Percentiles rank a stretch among this genome's conserved stretches.
phyloP scores from a whole-genome alignment of 1,140 invertebrate genomes.

The Lepidurus couesii region DNA sequence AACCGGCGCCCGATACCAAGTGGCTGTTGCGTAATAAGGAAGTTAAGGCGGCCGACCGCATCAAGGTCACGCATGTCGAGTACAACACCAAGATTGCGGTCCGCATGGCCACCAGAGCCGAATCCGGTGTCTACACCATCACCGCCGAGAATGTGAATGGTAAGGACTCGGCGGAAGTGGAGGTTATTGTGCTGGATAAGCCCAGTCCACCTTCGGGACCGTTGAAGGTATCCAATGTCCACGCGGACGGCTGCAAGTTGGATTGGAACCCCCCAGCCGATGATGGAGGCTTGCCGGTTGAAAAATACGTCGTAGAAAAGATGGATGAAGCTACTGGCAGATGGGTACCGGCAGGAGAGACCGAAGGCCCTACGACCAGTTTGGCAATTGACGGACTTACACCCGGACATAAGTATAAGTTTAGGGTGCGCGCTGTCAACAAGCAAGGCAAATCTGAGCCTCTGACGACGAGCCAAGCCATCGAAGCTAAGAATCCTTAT shows the following conservation, averaged over 20 bases:
- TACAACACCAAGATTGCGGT: constrained; percentile 86
- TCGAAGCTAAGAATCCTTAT: constrained; percentile 97
- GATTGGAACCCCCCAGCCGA: constrained; percentile 85
- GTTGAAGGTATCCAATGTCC: constrained; percentile 75
- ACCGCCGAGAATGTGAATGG: constrained; percentile 90
- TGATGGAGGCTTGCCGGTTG: constrained; percentile 82
- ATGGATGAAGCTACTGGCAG: constrained; percentile 85
- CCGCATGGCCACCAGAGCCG: constrained; percentile 72
- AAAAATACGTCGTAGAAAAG: constrained; percentile 88
- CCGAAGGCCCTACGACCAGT: constrained; percentile 66
- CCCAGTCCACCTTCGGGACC: constrained; percentile 87
- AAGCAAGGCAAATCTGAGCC: constrained; percentile 93
- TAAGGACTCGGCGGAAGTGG: constrained; percentile 82
- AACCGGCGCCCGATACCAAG: constrained; percentile 81
- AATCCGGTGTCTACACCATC: constrained; percentile 86
- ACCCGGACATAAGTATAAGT: constrained; percentile 92
- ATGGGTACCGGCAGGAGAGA: constrained; percentile 89
- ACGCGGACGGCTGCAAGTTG: constrained; percentile 76
- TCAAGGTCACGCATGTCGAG: constrained; percentile 72
- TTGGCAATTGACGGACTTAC: constrained; percentile 68
- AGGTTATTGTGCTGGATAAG: constrained; percentile 83
- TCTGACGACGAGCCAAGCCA: constrained; percentile 76
- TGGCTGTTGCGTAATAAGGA: constrained; percentile 74
- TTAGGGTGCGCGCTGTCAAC: constrained; percentile 90
- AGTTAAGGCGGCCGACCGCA: constrained; percentile 60